These are phyloP conservation scores for Mormoops blainvillei DNA, from an alignment of 2,113 vertebrate genomes.

Conservation along the genomic window DNA sequence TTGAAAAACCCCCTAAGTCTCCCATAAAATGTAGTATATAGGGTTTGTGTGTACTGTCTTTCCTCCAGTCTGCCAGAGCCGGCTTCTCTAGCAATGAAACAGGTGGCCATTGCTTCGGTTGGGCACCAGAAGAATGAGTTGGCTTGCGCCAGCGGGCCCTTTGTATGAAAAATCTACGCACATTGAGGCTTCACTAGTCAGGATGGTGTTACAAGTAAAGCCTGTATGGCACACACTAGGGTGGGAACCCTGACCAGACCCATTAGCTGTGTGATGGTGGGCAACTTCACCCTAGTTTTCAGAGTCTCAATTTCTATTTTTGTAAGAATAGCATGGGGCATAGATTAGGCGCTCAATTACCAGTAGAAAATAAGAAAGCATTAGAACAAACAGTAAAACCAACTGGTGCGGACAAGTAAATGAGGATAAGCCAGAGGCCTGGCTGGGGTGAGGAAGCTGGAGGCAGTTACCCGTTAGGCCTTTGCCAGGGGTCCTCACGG, in stretches of 20 bases:
- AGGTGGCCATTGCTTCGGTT: background rate
- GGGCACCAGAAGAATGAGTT: background rate
- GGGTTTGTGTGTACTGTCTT: background rate
- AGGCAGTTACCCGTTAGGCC: background rate
- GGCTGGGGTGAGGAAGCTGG: background rate
- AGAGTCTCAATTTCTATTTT: background rate
- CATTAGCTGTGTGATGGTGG: background rate
- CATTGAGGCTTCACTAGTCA: rapidly evolving
- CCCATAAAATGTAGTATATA: background rate
- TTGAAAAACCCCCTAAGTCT: background rate
- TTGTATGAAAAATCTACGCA: background rate
- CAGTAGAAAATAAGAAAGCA: background rate
- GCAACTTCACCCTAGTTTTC: background rate
- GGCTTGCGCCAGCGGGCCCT: background rate
- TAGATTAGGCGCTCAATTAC: background rate
- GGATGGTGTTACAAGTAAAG: background rate
- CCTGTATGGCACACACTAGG: background rate
- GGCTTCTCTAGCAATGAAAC: background rate
- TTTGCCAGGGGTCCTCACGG: background rate
- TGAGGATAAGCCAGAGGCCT: too few species aligned
- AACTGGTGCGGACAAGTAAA: background rate
- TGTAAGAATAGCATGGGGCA: background rate
- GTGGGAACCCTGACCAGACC: background rate
- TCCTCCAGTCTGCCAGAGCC: background rate
- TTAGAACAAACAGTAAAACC: background rate